phyloP scores from a whole-genome alignment of 2,113 vertebrate species.

The Esox niger region DNA sequence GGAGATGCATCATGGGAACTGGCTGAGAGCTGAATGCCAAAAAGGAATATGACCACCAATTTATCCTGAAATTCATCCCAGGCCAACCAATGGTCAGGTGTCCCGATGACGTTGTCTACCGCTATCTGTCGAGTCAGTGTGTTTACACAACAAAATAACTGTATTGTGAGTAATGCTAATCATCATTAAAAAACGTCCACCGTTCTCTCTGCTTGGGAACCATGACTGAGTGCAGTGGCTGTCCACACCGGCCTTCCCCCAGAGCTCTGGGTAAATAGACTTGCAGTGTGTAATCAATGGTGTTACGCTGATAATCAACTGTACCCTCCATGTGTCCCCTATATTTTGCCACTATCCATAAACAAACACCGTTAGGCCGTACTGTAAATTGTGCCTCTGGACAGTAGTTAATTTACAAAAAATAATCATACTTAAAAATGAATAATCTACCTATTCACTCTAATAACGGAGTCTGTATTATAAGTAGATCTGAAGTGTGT shows the following conservation, averaged over 20 bases:
- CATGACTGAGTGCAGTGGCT: neutral
- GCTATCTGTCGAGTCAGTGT: neutral
- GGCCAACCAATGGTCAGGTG: neutral
- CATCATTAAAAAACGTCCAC: neutral
- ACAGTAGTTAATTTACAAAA: neutral
- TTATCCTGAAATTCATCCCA: neutral
- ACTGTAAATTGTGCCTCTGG: neutral
- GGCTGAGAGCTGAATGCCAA: constrained; percentile 26
- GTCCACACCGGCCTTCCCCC: neutral
- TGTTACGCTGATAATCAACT: too few relatives aligned
- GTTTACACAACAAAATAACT: neutral
- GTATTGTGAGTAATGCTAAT: constrained; percentile 1
- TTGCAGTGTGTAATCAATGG: too few relatives aligned
- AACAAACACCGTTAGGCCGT: too few relatives aligned
- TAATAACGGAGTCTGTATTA: neutral
- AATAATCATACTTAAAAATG: neutral
- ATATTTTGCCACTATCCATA: too few relatives aligned
- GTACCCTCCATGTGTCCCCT: too few relatives aligned
- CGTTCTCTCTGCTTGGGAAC: constrained; percentile 10
- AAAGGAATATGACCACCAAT: neutral
- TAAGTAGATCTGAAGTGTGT: neutral
- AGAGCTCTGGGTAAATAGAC: too few relatives aligned
- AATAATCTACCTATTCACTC: neutral
- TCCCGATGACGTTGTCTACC: neutral
- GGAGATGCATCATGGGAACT: neutral